Evolutionary conservation across 2,113 vertebrate species (phyloP).

Genomic region (Carassius carassius): DNA sequence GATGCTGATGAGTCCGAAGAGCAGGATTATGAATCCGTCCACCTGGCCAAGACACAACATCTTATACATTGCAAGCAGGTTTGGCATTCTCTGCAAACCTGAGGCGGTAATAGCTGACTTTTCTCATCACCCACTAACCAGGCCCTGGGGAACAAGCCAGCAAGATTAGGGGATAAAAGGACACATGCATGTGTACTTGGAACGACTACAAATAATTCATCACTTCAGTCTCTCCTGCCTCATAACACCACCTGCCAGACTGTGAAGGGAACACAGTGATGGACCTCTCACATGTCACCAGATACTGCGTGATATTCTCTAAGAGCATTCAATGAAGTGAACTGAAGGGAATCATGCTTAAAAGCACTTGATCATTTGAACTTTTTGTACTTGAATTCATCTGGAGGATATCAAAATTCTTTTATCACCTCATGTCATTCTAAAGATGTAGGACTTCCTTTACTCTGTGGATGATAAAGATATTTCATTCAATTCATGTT

Average conservation of each 20-base stretch:
- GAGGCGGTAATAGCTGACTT: conserved; percentile 27
- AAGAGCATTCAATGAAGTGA: not conserved
- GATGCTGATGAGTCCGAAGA: conserved; percentile 69
- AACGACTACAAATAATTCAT: conserved; percentile 27
- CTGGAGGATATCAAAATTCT: not conserved
- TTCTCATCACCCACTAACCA: conserved; percentile 37
- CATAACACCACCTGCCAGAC: conserved; percentile 33
- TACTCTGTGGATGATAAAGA: not conserved
- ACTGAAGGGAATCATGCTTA: not conserved
- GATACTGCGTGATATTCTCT: not conserved
- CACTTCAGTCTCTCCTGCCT: conserved; percentile 14
- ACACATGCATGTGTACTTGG: conserved; percentile 32
- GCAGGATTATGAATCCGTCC: conserved; percentile 66
- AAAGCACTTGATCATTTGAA: not conserved
- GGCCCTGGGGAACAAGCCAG: conserved; percentile 30
- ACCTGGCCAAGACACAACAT: conserved; percentile 58
- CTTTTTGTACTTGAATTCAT: not conserved
- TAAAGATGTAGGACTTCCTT: not conserved
- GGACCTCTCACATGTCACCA: not conserved
- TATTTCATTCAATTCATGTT: not conserved
- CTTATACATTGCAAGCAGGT: conserved; percentile 21
- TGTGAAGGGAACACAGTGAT: not conserved
- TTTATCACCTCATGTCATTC: not conserved
- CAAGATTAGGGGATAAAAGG: conserved; percentile 40
- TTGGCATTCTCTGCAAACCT: conserved; percentile 37